Evolutionary conservation across 2,113 vertebrate species (phyloP).

Genomic region (Lota lota): DNA sequence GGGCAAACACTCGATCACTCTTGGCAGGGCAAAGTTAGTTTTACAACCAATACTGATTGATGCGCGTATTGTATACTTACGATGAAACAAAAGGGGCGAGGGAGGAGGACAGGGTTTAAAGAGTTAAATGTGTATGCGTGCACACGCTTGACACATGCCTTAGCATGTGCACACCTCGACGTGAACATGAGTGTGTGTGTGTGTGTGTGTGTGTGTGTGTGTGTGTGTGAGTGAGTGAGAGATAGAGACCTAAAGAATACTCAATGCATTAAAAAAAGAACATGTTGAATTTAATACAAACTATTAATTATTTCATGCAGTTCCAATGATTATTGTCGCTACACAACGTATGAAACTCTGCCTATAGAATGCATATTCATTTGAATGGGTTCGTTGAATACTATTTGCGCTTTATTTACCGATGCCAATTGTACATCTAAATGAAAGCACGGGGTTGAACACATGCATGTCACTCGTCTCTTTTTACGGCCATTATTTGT

Average conservation of each 20-base stretch:
- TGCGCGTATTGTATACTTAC: neutral
- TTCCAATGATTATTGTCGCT: too few species aligned
- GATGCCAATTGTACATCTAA: too few species aligned
- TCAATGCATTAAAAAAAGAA: neutral
- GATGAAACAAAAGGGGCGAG: neutral
- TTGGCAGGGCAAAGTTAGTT: neutral
- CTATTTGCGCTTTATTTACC: too few species aligned
- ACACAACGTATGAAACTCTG: too few species aligned
- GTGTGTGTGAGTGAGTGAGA: conserved; percentile 1
- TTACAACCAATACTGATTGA: neutral
- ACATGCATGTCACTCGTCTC: too few species aligned
- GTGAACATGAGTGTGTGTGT: conserved; percentile 7
- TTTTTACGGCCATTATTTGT: too few species aligned
- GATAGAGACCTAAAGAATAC: neutral
- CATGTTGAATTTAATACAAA: too few species aligned
- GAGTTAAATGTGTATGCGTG: conserved; percentile 1
- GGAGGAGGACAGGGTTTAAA: neutral
- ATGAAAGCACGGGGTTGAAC: too few species aligned
- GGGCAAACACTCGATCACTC: neutral
- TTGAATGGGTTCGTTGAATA: too few species aligned
- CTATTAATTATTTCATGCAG: too few species aligned
- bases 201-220: neutral
- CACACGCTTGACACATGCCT: neutral
- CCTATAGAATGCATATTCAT: too few species aligned
- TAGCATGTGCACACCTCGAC: neutral